phyloP scores from a whole-genome alignment of 2,113 vertebrate species.

The Callionymus lyra region DNA sequence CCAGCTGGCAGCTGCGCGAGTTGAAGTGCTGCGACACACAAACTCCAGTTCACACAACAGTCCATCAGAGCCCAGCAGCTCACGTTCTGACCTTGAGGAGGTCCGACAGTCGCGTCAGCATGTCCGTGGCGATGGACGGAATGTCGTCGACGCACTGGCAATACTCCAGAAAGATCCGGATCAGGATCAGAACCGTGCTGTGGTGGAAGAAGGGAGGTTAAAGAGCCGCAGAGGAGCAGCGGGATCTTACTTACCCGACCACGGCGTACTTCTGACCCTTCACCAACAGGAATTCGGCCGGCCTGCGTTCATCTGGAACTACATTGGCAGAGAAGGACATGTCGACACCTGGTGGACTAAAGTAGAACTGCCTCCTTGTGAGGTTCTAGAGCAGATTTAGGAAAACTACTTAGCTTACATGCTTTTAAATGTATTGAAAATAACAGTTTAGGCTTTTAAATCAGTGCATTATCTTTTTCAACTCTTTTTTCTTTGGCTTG shows the following conservation, averaged over 20 bases:
- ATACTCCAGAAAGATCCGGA: slow-evolving; percentile 96
- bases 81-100: slow-evolving; percentile 78
- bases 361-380: too few species aligned
- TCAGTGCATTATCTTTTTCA: too few species aligned
- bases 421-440: too few species aligned
- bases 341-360: too few species aligned
- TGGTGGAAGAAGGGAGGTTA: neutral
- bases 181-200: slow-evolving; percentile 93
- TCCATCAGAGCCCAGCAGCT: neutral
- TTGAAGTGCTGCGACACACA: slow-evolving; percentile 85
- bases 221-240: too few species aligned
- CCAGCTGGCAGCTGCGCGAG: slow-evolving; percentile 93
- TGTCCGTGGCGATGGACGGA: slow-evolving; percentile 90
- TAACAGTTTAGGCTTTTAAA: too few species aligned
- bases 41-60: neutral
- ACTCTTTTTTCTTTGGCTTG: too few species aligned
- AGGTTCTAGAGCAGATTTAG: too few species aligned
- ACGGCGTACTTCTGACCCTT: slow-evolving; percentile 89
- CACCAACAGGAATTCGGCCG: slow-evolving; percentile 80
- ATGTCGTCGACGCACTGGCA: slow-evolving; percentile 98
- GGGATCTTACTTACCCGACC: slow-evolving; percentile 75
- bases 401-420: too few species aligned
- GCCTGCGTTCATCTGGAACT: slow-evolving; percentile 82
- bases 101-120: slow-evolving; percentile 90
- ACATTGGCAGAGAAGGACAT: neutral